Evolutionary conservation across 30 jellyfish, hydroid and myxozoan genomes (phyloP).

Genomic region (Thelohanellus kitauei): DNA sequence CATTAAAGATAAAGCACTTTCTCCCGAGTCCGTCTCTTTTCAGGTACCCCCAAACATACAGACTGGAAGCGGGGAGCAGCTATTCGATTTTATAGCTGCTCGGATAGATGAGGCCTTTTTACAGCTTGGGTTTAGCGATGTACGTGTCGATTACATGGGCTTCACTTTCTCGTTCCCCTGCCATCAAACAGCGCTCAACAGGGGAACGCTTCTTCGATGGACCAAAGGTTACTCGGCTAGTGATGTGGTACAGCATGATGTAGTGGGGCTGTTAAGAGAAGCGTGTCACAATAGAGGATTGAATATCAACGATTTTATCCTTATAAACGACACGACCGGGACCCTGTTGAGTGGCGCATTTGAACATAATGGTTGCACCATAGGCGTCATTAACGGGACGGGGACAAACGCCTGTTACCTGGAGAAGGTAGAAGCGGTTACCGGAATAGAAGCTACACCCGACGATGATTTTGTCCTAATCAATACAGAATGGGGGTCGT

Average conservation of each 20-base stretch:
- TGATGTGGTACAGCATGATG: slow-evolving; percentile 79
- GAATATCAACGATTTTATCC: too few relatives aligned
- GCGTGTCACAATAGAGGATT: too few relatives aligned
- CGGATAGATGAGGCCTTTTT: slow-evolving; percentile 24
- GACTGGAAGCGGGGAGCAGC: slow-evolving; percentile 19
- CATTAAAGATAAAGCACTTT: slow-evolving; percentile 19
- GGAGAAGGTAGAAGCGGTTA: slow-evolving; percentile 26
- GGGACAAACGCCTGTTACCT: slow-evolving; percentile 96
- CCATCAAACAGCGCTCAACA: slow-evolving; percentile 32
- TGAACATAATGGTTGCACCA: slow-evolving; percentile 33
- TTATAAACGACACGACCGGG: too few relatives aligned
- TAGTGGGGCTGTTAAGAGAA: slow-evolving; percentile 20
- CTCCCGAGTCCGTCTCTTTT: slow-evolving; percentile 15
- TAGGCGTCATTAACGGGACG: slow-evolving; percentile 80
- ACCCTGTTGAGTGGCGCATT: too few relatives aligned
- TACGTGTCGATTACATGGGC: slow-evolving; percentile 34
- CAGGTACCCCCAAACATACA: slow-evolving; percentile 15
- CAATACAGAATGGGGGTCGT: slow-evolving; percentile 98
- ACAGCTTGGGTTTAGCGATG: slow-evolving; percentile 6
- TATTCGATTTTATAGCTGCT: slow-evolving; percentile 65
- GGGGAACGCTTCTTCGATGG: slow-evolving; percentile 66
- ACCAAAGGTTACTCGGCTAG: slow-evolving; percentile 66
- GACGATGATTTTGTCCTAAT: slow-evolving; percentile 26
- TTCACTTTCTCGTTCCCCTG: slow-evolving; percentile 88
- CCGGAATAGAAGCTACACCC: slow-evolving; percentile 37